phyloP scores from a whole-genome alignment of 2,888 invertebrate genomes.

The Drosophila falleni region DNA sequence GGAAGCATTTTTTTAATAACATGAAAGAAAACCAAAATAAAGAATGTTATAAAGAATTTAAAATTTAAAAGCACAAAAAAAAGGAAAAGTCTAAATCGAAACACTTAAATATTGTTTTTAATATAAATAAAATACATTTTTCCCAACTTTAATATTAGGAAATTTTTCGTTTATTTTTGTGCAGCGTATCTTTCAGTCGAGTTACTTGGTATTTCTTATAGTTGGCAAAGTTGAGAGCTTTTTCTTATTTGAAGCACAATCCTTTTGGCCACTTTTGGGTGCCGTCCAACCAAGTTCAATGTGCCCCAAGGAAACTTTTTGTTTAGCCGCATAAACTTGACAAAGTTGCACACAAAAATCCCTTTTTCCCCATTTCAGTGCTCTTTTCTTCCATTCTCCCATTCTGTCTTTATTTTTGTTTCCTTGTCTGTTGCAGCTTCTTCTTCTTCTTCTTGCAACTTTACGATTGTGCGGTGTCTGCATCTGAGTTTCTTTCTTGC shows the following conservation, averaged over 20 bases:
- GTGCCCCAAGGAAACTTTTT: constrained; percentile 37
- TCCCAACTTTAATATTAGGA: too few relatives aligned
- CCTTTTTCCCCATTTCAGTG: too few relatives aligned
- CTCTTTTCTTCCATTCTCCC: neutral
- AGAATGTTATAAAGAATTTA: too few relatives aligned
- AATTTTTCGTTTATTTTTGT: neutral
- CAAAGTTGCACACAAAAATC: constrained; percentile 40
- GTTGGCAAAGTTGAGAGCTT: neutral
- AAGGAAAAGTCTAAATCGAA: too few relatives aligned
- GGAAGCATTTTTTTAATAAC: too few relatives aligned
- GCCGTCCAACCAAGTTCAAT: constrained; percentile 45
- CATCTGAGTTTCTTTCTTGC: constrained; percentile 13
- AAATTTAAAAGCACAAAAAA: too few relatives aligned
- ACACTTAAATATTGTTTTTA: too few relatives aligned
- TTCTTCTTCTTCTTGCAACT: constrained; percentile 8
- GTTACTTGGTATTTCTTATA: neutral
- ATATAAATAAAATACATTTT: too few relatives aligned
- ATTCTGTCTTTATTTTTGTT: too few relatives aligned
- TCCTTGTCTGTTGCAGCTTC: neutral
- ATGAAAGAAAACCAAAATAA: too few relatives aligned
- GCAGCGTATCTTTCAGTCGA: neutral
- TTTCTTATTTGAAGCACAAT: constrained; percentile 11
- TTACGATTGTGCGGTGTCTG: constrained; percentile 43
- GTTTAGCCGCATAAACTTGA: constrained; percentile 32
- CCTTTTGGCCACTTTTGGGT: constrained; percentile 32